Conservation (phyloP, 92 coral and sea anemone genomes). For the Epizoanthus illoricatus region DNA sequence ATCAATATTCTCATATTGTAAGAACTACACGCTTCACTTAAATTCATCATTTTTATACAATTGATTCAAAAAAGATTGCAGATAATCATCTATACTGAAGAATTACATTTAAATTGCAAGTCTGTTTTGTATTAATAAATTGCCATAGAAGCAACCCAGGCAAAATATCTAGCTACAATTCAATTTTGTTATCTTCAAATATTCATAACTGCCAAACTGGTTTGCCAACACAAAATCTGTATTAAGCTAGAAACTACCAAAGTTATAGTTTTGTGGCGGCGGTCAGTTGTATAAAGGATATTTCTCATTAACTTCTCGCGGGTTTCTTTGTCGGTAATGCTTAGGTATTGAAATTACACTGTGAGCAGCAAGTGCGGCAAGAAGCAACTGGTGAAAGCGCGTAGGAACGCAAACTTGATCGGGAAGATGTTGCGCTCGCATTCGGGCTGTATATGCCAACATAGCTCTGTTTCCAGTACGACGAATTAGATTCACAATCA, state of each 20-base stretch:
- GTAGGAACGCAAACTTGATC: conserved; percentile 1
- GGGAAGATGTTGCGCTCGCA: conserved; percentile 2
- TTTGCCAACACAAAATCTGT: conserved; percentile 36
- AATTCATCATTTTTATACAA: background rate
- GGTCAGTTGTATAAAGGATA: conserved; percentile 32
- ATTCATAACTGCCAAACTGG: conserved; percentile 14
- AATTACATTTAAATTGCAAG: background rate
- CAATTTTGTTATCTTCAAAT: conserved; percentile 21
- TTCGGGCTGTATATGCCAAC: conserved; percentile 18
- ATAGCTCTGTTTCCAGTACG: conserved; percentile 24
- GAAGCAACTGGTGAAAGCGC: conserved; percentile 22
- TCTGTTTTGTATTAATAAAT: background rate
- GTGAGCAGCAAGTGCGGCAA: conserved; percentile 35
- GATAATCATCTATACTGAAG: background rate
- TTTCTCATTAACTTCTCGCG: conserved; percentile 28
- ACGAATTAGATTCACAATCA: background rate
- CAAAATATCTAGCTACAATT: background rate
- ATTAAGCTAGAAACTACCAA: conserved; percentile 36
- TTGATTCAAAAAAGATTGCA: background rate
- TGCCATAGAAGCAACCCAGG: background rate
- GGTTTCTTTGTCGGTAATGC: conserved; percentile 38
- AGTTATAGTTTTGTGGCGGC: conserved; percentile 44
- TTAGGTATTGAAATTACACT: conserved; percentile 36
- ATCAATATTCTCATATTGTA: conserved; percentile 7
- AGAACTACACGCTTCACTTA: conserved; percentile 10